Conservation (phyloP, 2,888 invertebrate genomes). For the Shargacucullia verbasci region DNA sequence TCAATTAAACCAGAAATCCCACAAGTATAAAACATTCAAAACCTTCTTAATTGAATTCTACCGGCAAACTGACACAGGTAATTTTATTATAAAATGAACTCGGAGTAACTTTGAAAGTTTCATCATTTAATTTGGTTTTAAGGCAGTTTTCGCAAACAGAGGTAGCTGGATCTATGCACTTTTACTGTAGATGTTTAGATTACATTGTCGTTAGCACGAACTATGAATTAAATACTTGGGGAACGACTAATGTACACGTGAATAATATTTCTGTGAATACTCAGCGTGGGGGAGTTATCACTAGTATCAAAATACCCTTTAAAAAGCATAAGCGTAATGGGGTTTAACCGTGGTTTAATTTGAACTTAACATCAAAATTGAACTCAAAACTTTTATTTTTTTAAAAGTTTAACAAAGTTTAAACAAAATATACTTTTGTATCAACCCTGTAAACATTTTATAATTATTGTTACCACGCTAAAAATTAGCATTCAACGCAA, state of each 20-base stretch:
- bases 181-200: constrained; percentile 26
- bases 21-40: constrained; percentile 68
- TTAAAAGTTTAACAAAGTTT: no score
- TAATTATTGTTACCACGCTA: constrained; percentile 20
- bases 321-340: no score
- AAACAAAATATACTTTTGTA: neutral
- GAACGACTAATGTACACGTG: neutral
- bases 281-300: no score
- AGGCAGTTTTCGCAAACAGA: constrained; percentile 65
- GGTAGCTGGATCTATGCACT: constrained; percentile 47
- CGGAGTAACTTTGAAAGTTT: constrained; percentile 75
- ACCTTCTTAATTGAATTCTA: constrained; percentile 76
- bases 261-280: no score
- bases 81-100: constrained; percentile 77
- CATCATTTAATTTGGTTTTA: constrained; percentile 75
- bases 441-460: constrained; percentile 2
- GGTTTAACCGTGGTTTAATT: no score
- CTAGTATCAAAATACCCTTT: no score
- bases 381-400: no score
- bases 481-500: constrained; percentile 40
- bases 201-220: constrained; percentile 16
- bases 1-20: constrained; percentile 48
- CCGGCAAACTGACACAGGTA: constrained; percentile 73
- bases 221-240: neutral
- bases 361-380: no score